A percentile compares a stretch with the other conserved stretches of the same genome.
These are phyloP conservation scores for Penelope pileata DNA, from an alignment of 2,113 vertebrate genomes.

Conservation along the genomic window DNA sequence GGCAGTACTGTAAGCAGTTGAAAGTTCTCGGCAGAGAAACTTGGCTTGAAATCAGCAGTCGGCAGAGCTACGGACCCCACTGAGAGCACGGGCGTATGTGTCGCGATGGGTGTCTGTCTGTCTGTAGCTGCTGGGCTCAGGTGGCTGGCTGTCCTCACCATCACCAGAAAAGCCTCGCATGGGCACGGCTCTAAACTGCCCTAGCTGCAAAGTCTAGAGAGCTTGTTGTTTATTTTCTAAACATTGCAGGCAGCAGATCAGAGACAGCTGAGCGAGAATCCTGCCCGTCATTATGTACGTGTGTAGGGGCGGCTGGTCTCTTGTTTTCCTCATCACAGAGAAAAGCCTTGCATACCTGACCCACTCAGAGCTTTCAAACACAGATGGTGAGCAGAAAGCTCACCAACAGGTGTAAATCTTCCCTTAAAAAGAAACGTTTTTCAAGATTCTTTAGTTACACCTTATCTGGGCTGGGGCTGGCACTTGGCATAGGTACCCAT, in stretches of 20 bases:
- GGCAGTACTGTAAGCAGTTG: neutral
- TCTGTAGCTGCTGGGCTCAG: neutral
- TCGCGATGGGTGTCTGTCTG: neutral
- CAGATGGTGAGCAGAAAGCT: constrained; percentile 9
- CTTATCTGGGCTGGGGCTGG: neutral
- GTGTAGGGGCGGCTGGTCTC: neutral
- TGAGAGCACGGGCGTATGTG: rapidly evolving
- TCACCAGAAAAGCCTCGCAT: neutral
- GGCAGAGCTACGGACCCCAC: neutral
- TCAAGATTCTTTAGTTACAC: neutral
- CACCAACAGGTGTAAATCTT: neutral
- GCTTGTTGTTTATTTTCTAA: neutral
- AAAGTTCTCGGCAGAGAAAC: neutral
- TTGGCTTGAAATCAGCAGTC: neutral
- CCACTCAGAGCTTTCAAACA: neutral
- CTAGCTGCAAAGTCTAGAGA: neutral
- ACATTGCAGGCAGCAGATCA: neutral
- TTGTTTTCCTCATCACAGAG: neutral
- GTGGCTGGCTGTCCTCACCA: neutral
- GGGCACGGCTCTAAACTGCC: neutral
- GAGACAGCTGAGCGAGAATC: neutral
- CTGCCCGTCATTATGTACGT: neutral
- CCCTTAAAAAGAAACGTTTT: neutral
- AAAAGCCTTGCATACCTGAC: neutral
- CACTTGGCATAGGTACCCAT: neutral